phyloP scores from a whole-genome alignment of 2,113 vertebrate species.

The Sterrhoptilus dennistouni region DNA sequence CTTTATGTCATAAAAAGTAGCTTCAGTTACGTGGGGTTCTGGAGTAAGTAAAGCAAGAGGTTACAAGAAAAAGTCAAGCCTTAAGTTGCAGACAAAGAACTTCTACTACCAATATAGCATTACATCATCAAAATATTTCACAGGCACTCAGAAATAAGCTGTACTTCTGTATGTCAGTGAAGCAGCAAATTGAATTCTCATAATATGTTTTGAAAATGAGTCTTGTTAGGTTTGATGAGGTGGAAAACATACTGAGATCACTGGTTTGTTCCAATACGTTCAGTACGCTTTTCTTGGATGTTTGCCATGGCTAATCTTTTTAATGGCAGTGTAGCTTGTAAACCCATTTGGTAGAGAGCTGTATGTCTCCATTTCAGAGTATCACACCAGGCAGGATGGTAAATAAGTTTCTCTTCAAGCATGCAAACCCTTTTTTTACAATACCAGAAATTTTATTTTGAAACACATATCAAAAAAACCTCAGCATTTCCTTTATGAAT shows the following conservation, averaged over 20 bases:
- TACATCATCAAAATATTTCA: constrained; percentile 44
- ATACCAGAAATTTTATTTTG: constrained; percentile 37
- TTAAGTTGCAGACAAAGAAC: constrained; percentile 67
- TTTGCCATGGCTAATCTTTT: constrained; percentile 82
- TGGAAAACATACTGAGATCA: constrained; percentile 81
- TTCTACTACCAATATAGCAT: not conserved
- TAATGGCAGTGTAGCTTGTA: constrained; percentile 80
- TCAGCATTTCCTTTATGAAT: not conserved
- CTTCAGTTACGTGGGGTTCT: not conserved
- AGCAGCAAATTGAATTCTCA: constrained; percentile 89
- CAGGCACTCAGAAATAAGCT: constrained; percentile 61
- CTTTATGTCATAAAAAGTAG: not conserved
- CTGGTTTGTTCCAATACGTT: constrained; percentile 78
- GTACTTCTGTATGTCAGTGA: constrained; percentile 71
- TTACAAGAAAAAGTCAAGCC: constrained; percentile 33
- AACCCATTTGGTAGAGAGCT: constrained; percentile 72
- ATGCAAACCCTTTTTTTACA: constrained; percentile 41
- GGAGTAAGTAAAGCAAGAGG: constrained; percentile 4
- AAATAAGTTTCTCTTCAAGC: constrained; percentile 70
- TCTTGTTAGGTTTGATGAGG: constrained; percentile 83
- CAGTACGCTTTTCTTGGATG: constrained; percentile 73
- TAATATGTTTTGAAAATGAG: constrained; percentile 81
- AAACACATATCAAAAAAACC: not conserved
- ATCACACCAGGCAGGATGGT: constrained; percentile 50
- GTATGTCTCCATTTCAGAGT: not conserved